Conservation (phyloP, 1,140 invertebrate species). For the Triops longicaudatus region DNA sequence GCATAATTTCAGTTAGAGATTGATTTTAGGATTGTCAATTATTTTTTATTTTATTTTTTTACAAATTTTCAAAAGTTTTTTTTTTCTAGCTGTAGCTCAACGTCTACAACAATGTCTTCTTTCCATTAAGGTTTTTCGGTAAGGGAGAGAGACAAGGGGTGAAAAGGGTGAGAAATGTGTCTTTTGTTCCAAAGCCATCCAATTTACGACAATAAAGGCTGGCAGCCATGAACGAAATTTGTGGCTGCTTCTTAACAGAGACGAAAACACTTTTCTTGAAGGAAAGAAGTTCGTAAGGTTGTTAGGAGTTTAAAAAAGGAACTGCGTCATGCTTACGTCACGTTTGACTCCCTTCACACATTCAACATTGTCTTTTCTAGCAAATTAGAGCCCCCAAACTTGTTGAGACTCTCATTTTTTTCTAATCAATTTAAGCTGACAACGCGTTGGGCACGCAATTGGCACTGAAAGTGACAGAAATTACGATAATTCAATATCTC, state of each 20-base stretch:
- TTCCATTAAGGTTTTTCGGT: no score
- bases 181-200: background rate
- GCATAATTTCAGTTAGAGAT: background rate
- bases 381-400: background rate
- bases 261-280: no score
- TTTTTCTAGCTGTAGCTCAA: no score
- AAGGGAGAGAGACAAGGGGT: no score
- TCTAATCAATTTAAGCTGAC: background rate
- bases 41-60: no score
- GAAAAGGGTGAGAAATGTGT: background rate
- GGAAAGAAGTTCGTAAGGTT: background rate
- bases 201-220: background rate
- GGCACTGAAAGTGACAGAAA: no score
- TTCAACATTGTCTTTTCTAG: background rate
- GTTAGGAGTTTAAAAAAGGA: background rate
- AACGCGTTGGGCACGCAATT: no score
- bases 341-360: background rate
- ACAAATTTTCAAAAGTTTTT: no score
- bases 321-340: constrained; percentile 8
- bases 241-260: background rate
- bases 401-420: background rate
- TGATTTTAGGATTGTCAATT: background rate
- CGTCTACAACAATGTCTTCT: no score
- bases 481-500: no score
- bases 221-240: background rate